Base-by-base conservation (phyloP, 2,797 vertebrate species). In the Vireo griseus region DNA sequence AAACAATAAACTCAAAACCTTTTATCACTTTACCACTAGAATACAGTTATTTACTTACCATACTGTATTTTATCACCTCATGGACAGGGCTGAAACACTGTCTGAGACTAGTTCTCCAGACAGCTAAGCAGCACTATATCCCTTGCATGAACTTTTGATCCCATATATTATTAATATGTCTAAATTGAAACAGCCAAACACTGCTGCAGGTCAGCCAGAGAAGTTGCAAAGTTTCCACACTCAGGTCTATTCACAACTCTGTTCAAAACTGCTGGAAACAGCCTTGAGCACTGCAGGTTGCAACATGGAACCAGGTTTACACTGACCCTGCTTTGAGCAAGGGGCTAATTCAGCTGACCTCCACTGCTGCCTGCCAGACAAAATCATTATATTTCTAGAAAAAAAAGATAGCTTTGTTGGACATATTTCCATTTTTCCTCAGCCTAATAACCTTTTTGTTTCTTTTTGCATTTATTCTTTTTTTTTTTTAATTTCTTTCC, bases 371-470 rank as follows among this genome's bases (percentile, higher is more conserved):
- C 13, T 73, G 10, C 19, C 29, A 28, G 10, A 17, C 1, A 78
- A 81, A 69, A 17, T 39, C 42, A 52, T 44, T 33, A 13, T 3
- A 3, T 45, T 52, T 61, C 37, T 25, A 28, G 15, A 2, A 16
- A 86, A 47, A 52, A 74, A 20, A 39, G 10, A 22, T 1, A 16
- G 2, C 1, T 0, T 11, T 50, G 6, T n/a, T 80, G 45, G 3
- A 6, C 4, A 73, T 3, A 25, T 26, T 42, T 76, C 5, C 11
- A 21, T 57, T 68, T 62, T 42, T 10, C 8, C 25, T 71, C 13
- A 10, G 2, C 3, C 8, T 58, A 6, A 44, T 57, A 0, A 13
- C 15, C 37, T 78, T 17, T 50, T 57, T 37, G 3, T 47, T 86
- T 61, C 18, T 52, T 18, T 28, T 81, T 51, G 5, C 12, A 51